Base-by-base conservation (phyloP, 92 coral and sea anemone species). In the Muricea muricata region DNA sequence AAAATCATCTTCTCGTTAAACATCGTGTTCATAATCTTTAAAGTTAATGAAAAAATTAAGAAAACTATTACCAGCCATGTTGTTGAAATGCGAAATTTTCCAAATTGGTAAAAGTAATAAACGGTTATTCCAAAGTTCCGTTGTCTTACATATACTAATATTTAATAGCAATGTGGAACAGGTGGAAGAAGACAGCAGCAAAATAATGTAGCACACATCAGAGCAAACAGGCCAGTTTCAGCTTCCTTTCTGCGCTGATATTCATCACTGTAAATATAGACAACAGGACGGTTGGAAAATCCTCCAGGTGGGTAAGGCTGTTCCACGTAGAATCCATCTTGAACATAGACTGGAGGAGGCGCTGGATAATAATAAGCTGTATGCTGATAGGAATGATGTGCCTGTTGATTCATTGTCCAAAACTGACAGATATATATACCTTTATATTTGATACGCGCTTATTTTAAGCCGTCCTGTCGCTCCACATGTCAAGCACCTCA, bases 121-220 rank as follows among this genome's bases (percentile, higher is more conserved):
- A n/a, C n/a, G n/a, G n/a, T n/a, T n/a, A n/a, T n/a, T n/a, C n/a
- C n/a, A n/a, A n/a, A n/a, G n/a, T n/a, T n/a, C n/a, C n/a, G n/a
- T n/a, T n/a, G n/a, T n/a, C n/a, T n/a, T n/a, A n/a, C n/a, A n/a
- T n/a, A n/a, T n/a, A n/a, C n/a, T n/a, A n/a, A n/a, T 48, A 20
- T 48, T 78, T 42, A 81, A 87, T 87, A 82, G 81, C 89, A 91
- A 28, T 85, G 80, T 9, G 97, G 97, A 61, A 79, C 78, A 0
- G 93, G 91, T 10, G 97, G 97, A 18, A 93, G 21, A 9, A 93
- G 61, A 91, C 97, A 93, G 35, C 97, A 93, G 33, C 97, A 93
- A 75, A 93, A 68, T 29, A 94, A 88, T 11, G 97, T 87, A 2
- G 97, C 93, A 79, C 94, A 93, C 34, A 93, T 30, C 7, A 94